Percentiles rank a stretch among this genome's conserved stretches.
These are phyloP conservation scores for Sinocyclocheilus maitianheensis DNA, from an alignment of 2,113 vertebrate species.

Conservation along the genomic window DNA sequence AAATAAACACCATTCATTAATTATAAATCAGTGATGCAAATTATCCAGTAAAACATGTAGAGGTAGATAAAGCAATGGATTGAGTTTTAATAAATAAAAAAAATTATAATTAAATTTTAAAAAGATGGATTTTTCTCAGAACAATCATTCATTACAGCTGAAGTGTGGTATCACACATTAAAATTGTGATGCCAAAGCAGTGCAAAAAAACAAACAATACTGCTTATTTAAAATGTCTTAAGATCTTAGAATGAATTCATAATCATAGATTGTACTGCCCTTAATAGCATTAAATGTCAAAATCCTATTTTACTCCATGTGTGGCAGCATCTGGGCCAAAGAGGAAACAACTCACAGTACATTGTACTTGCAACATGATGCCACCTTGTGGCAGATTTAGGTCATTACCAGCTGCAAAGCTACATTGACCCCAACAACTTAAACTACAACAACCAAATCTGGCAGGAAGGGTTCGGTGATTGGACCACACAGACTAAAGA, in stretches of 20 bases:
- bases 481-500: constrained; percentile 12
- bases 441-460: constrained; percentile 9
- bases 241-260: background rate
- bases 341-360: background rate
- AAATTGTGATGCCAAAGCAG: background rate
- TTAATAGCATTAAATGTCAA: background rate
- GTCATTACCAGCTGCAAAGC: constrained; percentile 46
- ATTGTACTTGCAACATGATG: constrained; percentile 26
- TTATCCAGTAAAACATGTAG: constrained; percentile 12
- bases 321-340: background rate
- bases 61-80: background rate
- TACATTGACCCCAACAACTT: background rate
- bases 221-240: constrained; percentile 10
- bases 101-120: background rate
- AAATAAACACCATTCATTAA: constrained; percentile 9
- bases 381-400: constrained; percentile 59
- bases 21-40: background rate
- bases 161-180: background rate
- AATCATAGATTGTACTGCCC: background rate
- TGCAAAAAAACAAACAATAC: background rate
- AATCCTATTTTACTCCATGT: background rate
- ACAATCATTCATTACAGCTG: background rate
- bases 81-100: background rate
- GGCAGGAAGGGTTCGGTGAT: background rate
- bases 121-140: background rate